Evolutionary conservation across 2,888 invertebrate species (phyloP), one percentile per base, ranked within the genome.

Genomic region (Ormyrus pomaceus): DNA sequence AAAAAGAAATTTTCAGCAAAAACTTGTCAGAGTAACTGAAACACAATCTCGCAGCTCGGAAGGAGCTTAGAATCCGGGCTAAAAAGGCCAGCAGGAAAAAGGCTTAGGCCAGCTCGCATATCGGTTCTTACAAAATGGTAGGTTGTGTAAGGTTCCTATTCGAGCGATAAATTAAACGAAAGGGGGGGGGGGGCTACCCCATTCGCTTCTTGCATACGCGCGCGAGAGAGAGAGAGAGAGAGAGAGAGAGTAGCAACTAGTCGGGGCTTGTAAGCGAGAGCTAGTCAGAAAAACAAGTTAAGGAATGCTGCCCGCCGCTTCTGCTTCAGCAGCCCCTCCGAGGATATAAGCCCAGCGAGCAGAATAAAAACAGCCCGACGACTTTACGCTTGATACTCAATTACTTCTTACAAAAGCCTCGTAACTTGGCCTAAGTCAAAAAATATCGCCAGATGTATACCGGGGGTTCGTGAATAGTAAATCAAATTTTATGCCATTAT

Each of bases 161-260:
- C 83, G 80, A 83, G 84, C 84, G 79, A 86, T 85, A 85, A 85
- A 85, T 83, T 85, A 84, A 84, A 77, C 70, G 74, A 79, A 65
- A 72, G 4, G 34, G 34, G 34, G 34, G 34, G 19, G 34, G 34
- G 34, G 64, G 77, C 80, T 77, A 83, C 78, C 81, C 77, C 79
- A 65, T 72, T 73, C 72, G 83, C 84, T 85, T 84, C 84, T 86
- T 84, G 85, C 86, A 83, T 85, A 85, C 84, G 80, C 83, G 77
- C 34, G 34, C 34, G 34, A 81, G 80, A 74, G 70, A 51, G 46
- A 56, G 7, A 19, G 19, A 19, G 13, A 13, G 0, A 81, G 80
- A 74, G 70, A 51, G 46, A 56, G 7, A 19, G 19, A 19, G 19
- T 19, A 19, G 19, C 9, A 34, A 34, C 71, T 62, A 68, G 64